Conservation (phyloP, 2,113 vertebrate genomes). For the Cavia aperea region DNA sequence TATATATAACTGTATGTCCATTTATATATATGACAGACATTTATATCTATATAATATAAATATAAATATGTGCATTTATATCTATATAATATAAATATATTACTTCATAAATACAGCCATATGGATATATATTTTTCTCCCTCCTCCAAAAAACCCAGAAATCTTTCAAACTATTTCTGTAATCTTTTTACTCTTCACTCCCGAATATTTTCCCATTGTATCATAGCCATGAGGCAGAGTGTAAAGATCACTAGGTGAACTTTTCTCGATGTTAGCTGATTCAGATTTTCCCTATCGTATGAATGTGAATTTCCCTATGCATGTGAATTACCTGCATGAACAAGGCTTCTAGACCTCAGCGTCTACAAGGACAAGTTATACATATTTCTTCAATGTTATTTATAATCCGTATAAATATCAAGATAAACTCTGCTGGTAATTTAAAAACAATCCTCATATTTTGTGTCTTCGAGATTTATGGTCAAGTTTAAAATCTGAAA, state of each 20-base stretch:
- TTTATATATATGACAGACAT: neutral
- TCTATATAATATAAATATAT: neutral
- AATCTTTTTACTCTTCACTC: neutral
- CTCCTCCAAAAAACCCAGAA: neutral
- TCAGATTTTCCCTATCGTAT: neutral
- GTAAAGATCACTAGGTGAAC: rapidly evolving
- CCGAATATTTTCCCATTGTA: neutral
- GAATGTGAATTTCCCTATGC: too few species aligned
- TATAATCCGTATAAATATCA: neutral
- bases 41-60: neutral
- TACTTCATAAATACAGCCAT: neutral
- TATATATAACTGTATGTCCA: neutral
- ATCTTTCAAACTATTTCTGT: neutral
- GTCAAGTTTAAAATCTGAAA: neutral
- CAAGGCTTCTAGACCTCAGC: neutral
- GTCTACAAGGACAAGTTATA: neutral
- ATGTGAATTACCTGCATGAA: neutral
- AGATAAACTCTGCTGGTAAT: neutral
- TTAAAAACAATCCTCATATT: neutral
- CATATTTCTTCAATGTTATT: neutral
- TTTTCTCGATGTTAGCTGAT: neutral
- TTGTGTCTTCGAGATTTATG: neutral
- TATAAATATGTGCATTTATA: neutral
- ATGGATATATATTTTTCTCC: neutral
- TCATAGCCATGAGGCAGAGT: too few species aligned